Evolutionary conservation across 2,888 invertebrate species (phyloP).

Genomic region (Cordilura impudica): DNA sequence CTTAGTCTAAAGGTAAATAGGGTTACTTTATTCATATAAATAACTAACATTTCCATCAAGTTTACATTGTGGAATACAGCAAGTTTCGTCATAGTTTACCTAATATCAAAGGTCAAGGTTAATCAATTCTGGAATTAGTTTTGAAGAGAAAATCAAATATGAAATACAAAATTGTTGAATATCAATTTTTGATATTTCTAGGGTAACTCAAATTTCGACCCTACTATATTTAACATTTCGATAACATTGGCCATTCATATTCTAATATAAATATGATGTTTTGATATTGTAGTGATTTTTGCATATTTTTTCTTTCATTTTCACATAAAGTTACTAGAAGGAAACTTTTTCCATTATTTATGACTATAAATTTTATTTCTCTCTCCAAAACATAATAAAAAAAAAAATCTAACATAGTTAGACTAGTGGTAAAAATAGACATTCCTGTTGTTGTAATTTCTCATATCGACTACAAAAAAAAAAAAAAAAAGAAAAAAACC

Average conservation of each 20-base stretch:
- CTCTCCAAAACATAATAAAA: neutral
- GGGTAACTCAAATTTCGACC: too few relatives aligned
- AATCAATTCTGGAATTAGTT: too few relatives aligned
- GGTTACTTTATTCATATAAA: too few relatives aligned
- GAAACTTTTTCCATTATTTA: constrained; percentile 43
- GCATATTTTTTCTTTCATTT: constrained; percentile 1
- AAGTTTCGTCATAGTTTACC: too few relatives aligned
- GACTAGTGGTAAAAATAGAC: constrained; percentile 10
- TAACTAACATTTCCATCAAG: too few relatives aligned
- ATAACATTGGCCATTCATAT: neutral
- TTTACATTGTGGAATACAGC: too few relatives aligned
- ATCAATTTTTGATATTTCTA: too few relatives aligned
- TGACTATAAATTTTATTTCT: constrained; percentile 48
- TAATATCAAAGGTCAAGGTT: too few relatives aligned
- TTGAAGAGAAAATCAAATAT: too few relatives aligned
- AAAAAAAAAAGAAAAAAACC: constrained; percentile 18
- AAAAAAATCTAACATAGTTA: neutral
- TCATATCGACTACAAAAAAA: constrained; percentile 44
- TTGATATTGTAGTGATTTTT: constrained; percentile 23
- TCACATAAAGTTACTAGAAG: neutral
- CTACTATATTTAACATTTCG: too few relatives aligned
- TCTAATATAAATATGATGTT: constrained; percentile 12
- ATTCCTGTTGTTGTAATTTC: constrained; percentile 24
- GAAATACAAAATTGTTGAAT: too few relatives aligned
- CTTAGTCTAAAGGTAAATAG: too few relatives aligned